Percentiles rank a stretch among this genome's conserved stretches.
phyloP scores from a whole-genome alignment of 2,888 invertebrate species.

The Lysandra coridon region DNA sequence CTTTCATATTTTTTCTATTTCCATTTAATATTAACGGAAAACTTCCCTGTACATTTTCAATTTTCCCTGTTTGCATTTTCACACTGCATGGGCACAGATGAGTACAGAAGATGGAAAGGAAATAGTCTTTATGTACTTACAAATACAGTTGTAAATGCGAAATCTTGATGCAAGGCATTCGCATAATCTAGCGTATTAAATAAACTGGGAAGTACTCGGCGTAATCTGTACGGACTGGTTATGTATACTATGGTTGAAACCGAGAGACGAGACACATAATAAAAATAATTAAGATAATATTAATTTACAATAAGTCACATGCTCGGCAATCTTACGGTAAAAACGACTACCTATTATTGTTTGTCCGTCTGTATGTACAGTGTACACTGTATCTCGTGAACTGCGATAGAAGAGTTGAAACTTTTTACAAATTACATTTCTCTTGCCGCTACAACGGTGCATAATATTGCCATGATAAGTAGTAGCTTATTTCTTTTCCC shows the following conservation, averaged over 20 bases:
- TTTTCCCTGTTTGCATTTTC: slow-evolving; percentile 18
- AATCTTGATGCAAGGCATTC: background rate
- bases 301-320: too few relatives aligned
- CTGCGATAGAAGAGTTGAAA: too few relatives aligned
- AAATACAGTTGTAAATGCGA: background rate
- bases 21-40: background rate
- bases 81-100: slow-evolving; percentile 20
- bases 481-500: too few relatives aligned
- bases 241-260: background rate
- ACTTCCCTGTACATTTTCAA: slow-evolving; percentile 13
- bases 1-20: background rate
- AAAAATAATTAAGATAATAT: too few relatives aligned
- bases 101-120: background rate
- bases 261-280: background rate
- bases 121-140: background rate
- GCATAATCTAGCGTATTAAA: slow-evolving; percentile 13
- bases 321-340: too few relatives aligned
- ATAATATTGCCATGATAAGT: too few relatives aligned
- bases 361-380: too few relatives aligned
- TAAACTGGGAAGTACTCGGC: background rate
- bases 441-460: too few relatives aligned
- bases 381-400: too few relatives aligned
- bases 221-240: background rate
- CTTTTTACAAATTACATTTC: too few relatives aligned
- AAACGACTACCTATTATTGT: too few relatives aligned